These are phyloP conservation scores for Ochropleura plecta DNA, from an alignment of 2,888 invertebrate species.

Conservation along the genomic window DNA sequence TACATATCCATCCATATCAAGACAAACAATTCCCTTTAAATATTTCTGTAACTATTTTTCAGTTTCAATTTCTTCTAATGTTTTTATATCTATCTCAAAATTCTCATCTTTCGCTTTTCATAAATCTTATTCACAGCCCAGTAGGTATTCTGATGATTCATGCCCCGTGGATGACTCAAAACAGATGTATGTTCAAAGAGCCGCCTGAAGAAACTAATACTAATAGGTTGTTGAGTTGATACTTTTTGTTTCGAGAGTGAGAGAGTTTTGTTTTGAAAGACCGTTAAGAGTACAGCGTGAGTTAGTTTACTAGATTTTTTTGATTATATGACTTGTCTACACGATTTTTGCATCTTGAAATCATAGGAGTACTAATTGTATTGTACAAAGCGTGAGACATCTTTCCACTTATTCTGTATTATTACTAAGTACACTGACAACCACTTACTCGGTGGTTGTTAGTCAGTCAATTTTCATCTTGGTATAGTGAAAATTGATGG, in stretches of 20 bases:
- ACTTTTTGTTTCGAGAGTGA: background rate
- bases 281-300: background rate
- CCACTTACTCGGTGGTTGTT: too few relatives aligned
- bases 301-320: background rate
- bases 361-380: background rate
- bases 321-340: background rate
- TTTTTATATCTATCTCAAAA: too few relatives aligned
- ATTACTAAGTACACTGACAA: too few relatives aligned
- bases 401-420: background rate
- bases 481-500: background rate
- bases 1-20: too few relatives aligned
- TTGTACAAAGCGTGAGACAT: background rate
- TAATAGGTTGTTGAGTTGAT: background rate
- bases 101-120: too few relatives aligned
- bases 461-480: background rate
- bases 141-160: too few relatives aligned
- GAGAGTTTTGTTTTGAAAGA: background rate
- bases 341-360: background rate
- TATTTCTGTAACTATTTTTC: too few relatives aligned
- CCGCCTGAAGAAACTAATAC: background rate
- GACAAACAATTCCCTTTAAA: too few relatives aligned
- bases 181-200: background rate
- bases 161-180: background rate
- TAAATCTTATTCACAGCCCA: too few relatives aligned
- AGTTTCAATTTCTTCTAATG: too few relatives aligned